Conservation (phyloP, 2,888 invertebrate species). For the Ceraclea dissimilis region DNA sequence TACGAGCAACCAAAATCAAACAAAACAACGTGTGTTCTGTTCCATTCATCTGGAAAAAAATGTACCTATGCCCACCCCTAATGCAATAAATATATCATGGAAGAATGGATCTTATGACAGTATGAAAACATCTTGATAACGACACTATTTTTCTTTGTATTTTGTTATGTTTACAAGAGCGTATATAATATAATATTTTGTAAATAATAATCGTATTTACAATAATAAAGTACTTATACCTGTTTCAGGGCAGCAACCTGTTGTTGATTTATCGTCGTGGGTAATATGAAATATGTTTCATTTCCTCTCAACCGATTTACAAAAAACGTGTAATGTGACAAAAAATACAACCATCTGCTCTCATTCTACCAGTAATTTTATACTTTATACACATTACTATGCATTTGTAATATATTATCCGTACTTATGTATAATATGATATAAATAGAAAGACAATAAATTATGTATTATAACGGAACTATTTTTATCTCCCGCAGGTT, state of each 20-base stretch:
- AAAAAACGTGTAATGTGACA: not conserved
- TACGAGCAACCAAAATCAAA: not conserved
- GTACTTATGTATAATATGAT: too few relatives aligned
- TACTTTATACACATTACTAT: too few relatives aligned
- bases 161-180: not conserved
- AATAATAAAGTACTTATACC: not conserved
- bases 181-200: too few relatives aligned
- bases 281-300: not conserved
- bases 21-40: not conserved
- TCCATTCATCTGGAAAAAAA: not conserved
- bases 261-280: not conserved
- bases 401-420: too few relatives aligned
- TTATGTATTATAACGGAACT: too few relatives aligned
- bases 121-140: too few relatives aligned
- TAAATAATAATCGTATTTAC: not conserved
- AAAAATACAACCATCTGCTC: not conserved
- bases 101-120: not conserved
- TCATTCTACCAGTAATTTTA: not conserved
- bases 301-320: not conserved
- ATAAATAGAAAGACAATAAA: too few relatives aligned
- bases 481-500: too few relatives aligned
- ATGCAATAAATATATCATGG: not conserved
- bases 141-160: too few relatives aligned
- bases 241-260: slow-evolving; percentile 1
- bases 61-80: not conserved